Evolutionary conservation across 2,797 vertebrate genomes (phyloP), one percentile per base, ranked within the genome.

Genomic region (Cichlasoma orientale): DNA sequence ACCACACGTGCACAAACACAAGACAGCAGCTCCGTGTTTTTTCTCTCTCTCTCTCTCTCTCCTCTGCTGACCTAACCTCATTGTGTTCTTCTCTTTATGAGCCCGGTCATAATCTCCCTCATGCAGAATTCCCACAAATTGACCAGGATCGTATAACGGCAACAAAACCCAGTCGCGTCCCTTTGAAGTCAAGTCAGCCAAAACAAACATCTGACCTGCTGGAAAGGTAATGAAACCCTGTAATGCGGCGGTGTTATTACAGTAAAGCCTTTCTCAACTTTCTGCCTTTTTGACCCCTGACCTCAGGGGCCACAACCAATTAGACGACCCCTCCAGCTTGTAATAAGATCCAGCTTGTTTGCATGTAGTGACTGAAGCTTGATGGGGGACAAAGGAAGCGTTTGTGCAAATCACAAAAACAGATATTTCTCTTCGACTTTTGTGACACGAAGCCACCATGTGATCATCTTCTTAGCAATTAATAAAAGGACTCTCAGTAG

Each of bases 171-270:
- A 4, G 2, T 47, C 11, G 25, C 1, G 53, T 31, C 68, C 38
- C 72, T 84, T 86, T 83, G 79, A 86, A 86, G 74, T 14, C 27
- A 3, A 2, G 66, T 63, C 61, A 78, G 63, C 31, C 72, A 77
- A 77, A 89, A 84, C 81, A 88, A 73, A 78, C 0, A 50, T 3
- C 54, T 59, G 80, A 86, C 80, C 85, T 1, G 38, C 3, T 11
- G 23, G 25, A 53, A 11, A 72, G 63, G 53, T 78, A 87, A 80
- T 54, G 70, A 74, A 44, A 74, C 41, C 70, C 52, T 3, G 12
- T 85, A 89, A 88, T 72, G 79, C 89, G 83, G 1, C 0, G 29
- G 41, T 88, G 86, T 86, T 86, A 75, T 86, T 81, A 87, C 81
- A 86, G 79, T 85, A 58, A 75, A 83, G 79, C 68, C 83, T 23